Evolutionary conservation across 1,140 invertebrate species (phyloP), one percentile per base, ranked within the genome.

Genomic region (Caenorhabditis tropicalis): DNA sequence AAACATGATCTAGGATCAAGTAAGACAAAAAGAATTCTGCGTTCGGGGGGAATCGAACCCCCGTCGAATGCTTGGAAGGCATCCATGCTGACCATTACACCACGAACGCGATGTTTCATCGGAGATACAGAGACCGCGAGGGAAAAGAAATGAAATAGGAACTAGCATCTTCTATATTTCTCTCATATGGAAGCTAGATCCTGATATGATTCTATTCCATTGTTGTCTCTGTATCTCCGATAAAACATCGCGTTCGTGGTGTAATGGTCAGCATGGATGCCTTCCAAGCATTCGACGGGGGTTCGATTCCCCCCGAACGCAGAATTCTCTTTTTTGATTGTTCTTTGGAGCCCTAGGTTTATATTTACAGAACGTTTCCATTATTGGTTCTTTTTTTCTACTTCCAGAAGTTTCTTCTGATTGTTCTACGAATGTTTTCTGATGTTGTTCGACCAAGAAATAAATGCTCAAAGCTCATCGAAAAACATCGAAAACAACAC

Each of bases 41-140:
- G 82, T 82, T 82, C 82, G 82, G 82, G 82, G 82, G 82, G 82
- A 82, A 82, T 82, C 82, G 82, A 82, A 82, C 82, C 82, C 82
- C 82, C 82, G 82, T 82, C 82, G 82, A 82, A 82, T 82, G 82
- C 82, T 82, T 82, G 82, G 82, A 82, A 82, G 82, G 82, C 82
- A 82, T 82, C 82, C 82, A 82, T 82, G 82, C 82, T 82, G 58
- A 82, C 82, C 82, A 82, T 82, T 82, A 82, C 82, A 82, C 82
- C 82, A 82, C 82, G 82, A 82, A 82, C 82, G 82, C 82, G 81
- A n/a, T 36, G 21, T 33, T 29, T 29, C 24, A 58, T 58, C 9
- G 21, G 49, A 51, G 15, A 51, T 51, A n/a, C 39, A 12, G 12
- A 43, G 39, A 12, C 39, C 12, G 39, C 12, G 39, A 6, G 39